phyloP scores from a whole-genome alignment of 2,113 vertebrate species.

The Trichechus manatus region DNA sequence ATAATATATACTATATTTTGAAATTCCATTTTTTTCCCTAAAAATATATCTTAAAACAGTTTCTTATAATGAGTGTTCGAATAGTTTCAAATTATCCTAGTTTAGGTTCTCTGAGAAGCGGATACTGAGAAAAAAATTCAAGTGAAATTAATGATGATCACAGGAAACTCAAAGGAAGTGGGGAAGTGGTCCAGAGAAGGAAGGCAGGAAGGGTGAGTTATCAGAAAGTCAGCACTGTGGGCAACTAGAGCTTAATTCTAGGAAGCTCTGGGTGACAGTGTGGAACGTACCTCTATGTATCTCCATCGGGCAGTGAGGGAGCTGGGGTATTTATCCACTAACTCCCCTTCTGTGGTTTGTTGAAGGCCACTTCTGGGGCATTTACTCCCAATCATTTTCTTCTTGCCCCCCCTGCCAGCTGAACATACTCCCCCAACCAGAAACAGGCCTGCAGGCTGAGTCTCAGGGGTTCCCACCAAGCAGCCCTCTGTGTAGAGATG shows the following conservation, averaged over 20 bases:
- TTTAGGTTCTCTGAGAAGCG: not conserved
- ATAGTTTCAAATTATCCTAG: not conserved
- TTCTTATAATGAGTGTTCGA: not conserved
- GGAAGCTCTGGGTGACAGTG: not conserved
- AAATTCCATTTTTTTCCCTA: not conserved
- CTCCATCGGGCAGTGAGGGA: not conserved
- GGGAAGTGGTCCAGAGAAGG: not conserved
- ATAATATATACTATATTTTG: not conserved
- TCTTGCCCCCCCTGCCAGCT: not conserved
- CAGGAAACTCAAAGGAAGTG: not conserved
- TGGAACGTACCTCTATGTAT: not conserved
- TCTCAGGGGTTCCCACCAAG: not conserved
- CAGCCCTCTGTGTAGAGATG: not conserved
- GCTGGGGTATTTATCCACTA: not conserved
- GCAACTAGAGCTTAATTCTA: not conserved
- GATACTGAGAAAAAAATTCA: not conserved
- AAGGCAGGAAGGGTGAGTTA: not conserved
- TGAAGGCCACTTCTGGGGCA: not conserved
- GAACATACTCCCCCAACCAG: not conserved
- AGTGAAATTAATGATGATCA: not conserved
- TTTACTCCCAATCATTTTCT: not conserved
- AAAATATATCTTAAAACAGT: not conserved
- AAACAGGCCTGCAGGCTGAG: not conserved
- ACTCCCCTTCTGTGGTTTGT: not conserved
- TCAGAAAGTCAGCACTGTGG: not conserved